Conservation (phyloP, 2,888 invertebrate species). For the Frankliniella fusca region DNA sequence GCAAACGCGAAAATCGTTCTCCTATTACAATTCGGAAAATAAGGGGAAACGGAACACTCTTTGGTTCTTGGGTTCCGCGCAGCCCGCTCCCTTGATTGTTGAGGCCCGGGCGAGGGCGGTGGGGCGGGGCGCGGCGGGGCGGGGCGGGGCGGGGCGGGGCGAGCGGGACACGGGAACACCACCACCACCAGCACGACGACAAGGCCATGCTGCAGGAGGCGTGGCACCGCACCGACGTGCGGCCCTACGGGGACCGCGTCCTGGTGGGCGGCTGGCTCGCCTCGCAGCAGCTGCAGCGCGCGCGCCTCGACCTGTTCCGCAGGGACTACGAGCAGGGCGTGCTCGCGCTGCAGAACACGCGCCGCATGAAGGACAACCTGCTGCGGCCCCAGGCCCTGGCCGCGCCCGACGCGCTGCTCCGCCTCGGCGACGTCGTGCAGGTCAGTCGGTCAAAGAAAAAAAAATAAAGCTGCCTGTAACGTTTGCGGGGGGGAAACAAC, state of each 20-base stretch:
- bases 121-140: neutral
- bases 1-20: too few species aligned
- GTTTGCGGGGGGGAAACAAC: too few species aligned
- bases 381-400: neutral
- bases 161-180: neutral
- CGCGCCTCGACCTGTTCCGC: constrained; percentile 4
- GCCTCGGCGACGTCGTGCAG: constrained; percentile 2
- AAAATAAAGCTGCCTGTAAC: too few species aligned
- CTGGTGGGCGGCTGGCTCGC: neutral
- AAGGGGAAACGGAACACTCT: too few species aligned
- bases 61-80: too few species aligned
- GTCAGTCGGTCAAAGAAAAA: neutral
- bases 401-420: neutral
- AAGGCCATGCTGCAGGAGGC: neutral
- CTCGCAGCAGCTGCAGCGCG: constrained; percentile 10
- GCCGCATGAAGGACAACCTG: constrained; percentile 11
- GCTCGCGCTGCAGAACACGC: neutral
- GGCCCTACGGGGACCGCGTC: neutral
- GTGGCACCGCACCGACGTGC: neutral
- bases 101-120: neutral
- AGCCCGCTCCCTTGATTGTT: too few species aligned
- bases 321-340: constrained; percentile 9
- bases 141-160: neutral
- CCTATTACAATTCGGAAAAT: too few species aligned
- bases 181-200: neutral